Conservation (phyloP, 2,888 invertebrate species). For the Trissolcus brochymenae region DNA sequence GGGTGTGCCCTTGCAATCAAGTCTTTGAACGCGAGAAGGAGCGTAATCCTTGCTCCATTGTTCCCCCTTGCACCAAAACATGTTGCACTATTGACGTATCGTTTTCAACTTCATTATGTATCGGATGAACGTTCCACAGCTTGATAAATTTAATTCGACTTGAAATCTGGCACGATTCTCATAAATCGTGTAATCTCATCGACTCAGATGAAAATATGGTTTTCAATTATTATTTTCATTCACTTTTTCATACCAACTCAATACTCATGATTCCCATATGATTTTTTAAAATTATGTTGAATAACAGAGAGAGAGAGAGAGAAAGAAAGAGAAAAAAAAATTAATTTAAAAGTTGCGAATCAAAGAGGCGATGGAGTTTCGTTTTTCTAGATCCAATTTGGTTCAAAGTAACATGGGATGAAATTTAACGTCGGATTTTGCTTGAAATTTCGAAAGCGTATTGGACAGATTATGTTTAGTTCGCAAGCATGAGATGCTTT, state of each 20-base stretch:
- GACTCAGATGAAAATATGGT: not conserved
- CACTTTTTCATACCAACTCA: not conserved
- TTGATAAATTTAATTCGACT: slow-evolving; percentile 14
- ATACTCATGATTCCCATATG: no score
- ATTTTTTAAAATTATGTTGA: no score
- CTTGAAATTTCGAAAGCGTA: no score
- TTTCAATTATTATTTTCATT: not conserved
- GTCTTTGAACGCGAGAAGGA: not conserved
- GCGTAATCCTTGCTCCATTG: slow-evolving; percentile 3
- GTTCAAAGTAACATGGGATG: no score
- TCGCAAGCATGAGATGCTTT: no score
- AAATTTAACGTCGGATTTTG: no score
- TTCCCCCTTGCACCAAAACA: slow-evolving; percentile 4
- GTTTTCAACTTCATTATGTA: slow-evolving; percentile 20
- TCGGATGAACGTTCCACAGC: slow-evolving; percentile 3
- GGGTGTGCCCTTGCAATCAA: slow-evolving; percentile 9
- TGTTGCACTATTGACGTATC: slow-evolving; percentile 12
- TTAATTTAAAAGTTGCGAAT: no score
- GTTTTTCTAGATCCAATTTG: no score
- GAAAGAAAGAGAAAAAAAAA: no score
- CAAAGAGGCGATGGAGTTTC: no score
- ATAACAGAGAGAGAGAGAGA: no score
- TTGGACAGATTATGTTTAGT: no score
- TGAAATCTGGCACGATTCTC: slow-evolving; percentile 7
- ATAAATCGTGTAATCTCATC: not conserved